phyloP scores from a whole-genome alignment of 2,888 invertebrate genomes.

The Rhaphigaster nebulosa region DNA sequence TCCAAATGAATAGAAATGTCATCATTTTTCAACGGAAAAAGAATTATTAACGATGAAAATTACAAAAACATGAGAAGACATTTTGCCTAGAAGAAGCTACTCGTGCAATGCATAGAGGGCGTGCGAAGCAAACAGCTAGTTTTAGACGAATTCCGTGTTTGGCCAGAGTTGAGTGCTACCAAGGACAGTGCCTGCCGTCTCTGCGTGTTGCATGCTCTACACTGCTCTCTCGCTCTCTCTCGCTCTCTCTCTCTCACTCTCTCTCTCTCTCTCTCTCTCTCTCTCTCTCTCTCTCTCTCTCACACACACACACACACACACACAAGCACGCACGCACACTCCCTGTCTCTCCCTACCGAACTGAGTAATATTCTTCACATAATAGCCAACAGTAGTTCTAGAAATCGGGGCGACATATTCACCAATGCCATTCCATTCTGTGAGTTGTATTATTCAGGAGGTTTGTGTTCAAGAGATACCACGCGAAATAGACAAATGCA shows the following conservation, averaged over 20 bases:
- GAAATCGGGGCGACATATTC: background rate
- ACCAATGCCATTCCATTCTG: background rate
- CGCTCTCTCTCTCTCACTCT: conserved; percentile 64
- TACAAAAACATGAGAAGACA: no score
- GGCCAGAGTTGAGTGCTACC: background rate
- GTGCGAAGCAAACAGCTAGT: background rate
- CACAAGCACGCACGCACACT: no score
- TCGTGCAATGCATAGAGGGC: no score
- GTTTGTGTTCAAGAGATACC: background rate
- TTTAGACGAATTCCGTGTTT: background rate
- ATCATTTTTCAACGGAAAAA: no score
- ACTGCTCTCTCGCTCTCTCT: conserved; percentile 61
- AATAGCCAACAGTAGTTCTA: background rate
- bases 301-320: no score
- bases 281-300: no score
- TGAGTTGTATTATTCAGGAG: background rate
- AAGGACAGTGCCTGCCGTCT: background rate
- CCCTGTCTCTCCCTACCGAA: no score
- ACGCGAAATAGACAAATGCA: background rate
- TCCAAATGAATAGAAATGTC: no score
- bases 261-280: conserved; percentile 61
- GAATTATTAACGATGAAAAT: no score
- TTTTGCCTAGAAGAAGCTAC: no score
- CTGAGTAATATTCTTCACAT: background rate
- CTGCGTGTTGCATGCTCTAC: background rate